A percentile compares a stretch with the other conserved stretches of the same genome.
These are phyloP conservation scores for Nothoprocta pentlandii DNA, from an alignment of 2,113 vertebrate species.

Conservation along the genomic window DNA sequence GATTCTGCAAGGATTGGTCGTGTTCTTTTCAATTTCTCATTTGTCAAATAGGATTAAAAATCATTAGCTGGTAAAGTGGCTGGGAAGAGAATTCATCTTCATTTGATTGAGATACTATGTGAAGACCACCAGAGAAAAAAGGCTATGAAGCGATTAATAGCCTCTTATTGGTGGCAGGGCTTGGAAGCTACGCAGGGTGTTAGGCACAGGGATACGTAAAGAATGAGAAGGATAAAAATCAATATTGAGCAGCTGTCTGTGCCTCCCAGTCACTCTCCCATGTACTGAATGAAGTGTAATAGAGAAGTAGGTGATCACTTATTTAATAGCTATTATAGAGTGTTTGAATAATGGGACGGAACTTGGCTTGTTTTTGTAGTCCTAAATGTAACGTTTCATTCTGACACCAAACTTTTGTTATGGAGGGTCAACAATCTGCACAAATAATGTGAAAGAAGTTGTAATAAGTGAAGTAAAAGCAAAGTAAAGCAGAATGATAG, in stretches of 20 bases:
- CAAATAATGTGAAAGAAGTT: not conserved
- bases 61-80: slow-evolving; percentile 36
- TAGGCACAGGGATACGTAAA: slow-evolving; percentile 38
- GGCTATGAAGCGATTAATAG: slow-evolving; percentile 61
- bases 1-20: not conserved
- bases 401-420: not conserved
- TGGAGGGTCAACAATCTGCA: not conserved
- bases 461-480: not conserved
- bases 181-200: slow-evolving; percentile 16
- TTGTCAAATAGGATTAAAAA: slow-evolving; percentile 49
- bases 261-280: slow-evolving; percentile 10
- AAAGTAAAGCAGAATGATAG: not conserved
- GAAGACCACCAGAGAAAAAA: slow-evolving; percentile 30
- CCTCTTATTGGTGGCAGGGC: slow-evolving; percentile 15
- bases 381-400: not conserved
- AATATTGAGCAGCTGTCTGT: slow-evolving; percentile 67
- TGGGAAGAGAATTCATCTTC: slow-evolving; percentile 47
- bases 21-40: not conserved
- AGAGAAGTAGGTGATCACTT: slow-evolving; percentile 50
- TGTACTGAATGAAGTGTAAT: slow-evolving; percentile 30
- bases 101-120: slow-evolving; percentile 40
- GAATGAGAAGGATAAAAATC: slow-evolving; percentile 63
- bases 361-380: not conserved
- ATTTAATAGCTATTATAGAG: slow-evolving; percentile 35
- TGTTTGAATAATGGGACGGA: not conserved